phyloP scores from a whole-genome alignment of 2,888 invertebrate species.

The Apodemia mormo region DNA sequence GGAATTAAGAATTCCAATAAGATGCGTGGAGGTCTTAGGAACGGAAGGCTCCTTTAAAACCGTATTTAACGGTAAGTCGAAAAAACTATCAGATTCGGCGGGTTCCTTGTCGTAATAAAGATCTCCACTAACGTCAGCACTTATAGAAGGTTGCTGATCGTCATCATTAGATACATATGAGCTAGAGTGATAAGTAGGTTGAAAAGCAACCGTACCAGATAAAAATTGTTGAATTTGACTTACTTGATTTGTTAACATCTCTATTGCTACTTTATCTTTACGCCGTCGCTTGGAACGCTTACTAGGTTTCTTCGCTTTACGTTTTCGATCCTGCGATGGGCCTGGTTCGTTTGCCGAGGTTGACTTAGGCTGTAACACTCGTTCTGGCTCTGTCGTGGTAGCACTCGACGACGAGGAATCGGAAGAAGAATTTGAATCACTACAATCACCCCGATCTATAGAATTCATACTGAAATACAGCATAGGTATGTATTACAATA shows the following conservation, averaged over 20 bases:
- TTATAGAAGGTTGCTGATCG: background rate
- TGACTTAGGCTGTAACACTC: background rate
- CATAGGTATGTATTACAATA: background rate
- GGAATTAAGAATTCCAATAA: background rate
- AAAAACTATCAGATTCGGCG: background rate
- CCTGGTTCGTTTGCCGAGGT: background rate
- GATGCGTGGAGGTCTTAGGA: background rate
- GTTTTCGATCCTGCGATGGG: background rate
- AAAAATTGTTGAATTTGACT: background rate
- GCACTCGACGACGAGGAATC: background rate
- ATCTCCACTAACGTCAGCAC: background rate
- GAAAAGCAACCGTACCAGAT: background rate
- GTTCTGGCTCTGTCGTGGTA: background rate
- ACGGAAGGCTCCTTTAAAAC: background rate
- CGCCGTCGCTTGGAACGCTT: background rate
- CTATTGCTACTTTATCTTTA: background rate
- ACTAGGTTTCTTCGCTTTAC: background rate
- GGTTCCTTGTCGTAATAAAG: background rate
- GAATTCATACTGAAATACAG: background rate
- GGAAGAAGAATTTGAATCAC: background rate
- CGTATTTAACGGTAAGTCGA: background rate
- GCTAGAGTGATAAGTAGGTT: conserved; percentile 6
- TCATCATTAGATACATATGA: background rate
- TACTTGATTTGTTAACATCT: background rate
- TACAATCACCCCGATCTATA: background rate